A percentile compares a stretch with the other conserved stretches of the same genome.
Evolutionary conservation across 2,797 vertebrate species (phyloP).

Genomic region (Lemur catta): DNA sequence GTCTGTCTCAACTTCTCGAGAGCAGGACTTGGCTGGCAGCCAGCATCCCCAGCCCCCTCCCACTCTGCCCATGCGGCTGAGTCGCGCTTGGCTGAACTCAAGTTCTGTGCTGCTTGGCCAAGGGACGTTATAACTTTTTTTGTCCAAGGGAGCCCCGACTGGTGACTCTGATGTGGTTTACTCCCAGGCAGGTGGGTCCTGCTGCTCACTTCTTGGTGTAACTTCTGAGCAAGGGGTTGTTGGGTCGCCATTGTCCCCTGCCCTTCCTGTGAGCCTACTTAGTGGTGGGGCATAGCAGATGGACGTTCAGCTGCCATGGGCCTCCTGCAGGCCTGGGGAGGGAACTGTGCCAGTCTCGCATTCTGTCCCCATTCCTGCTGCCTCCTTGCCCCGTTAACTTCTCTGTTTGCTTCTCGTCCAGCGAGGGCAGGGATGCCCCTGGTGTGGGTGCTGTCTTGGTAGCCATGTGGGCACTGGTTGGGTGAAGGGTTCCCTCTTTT

Average conservation of each 20-base stretch:
- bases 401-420: background rate
- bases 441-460: background rate
- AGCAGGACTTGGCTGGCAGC: conserved; percentile 1
- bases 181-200: background rate
- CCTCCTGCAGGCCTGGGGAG: conserved; percentile 22
- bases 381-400: background rate
- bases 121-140: background rate
- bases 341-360: conserved; percentile 25
- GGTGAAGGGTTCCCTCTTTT: background rate
- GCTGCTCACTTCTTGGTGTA: conserved; percentile 10
- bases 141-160: background rate
- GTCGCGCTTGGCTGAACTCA: conserved; percentile 32
- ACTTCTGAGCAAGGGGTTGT: background rate
- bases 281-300: conserved; percentile 58
- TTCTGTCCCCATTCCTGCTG: background rate
- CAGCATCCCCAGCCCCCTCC: background rate
- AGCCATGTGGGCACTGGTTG: background rate
- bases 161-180: background rate
- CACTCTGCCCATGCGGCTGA: background rate
- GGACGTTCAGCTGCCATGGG: conserved; percentile 46
- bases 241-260: conserved; percentile 6
- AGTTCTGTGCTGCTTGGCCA: background rate
- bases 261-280: conserved; percentile 33
- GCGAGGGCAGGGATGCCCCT: background rate
- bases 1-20: background rate